Percentiles rank a stretch among this genome's conserved stretches.
phyloP scores from a whole-genome alignment of 1,140 invertebrate genomes.

The Drosophila mayri region DNA sequence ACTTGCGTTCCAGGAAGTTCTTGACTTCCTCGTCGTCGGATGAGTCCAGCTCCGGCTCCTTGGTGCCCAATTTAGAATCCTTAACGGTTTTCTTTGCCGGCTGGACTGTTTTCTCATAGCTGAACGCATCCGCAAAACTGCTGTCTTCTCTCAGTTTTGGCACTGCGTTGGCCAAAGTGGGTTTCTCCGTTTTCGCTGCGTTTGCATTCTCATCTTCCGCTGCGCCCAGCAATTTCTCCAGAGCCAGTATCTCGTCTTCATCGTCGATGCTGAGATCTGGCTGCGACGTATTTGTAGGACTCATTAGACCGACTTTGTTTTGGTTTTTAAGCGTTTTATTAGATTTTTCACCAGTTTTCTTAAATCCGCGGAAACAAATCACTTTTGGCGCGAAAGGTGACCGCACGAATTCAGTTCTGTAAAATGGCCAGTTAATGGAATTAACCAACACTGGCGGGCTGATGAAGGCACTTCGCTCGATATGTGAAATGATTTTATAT shows the following conservation, averaged over 20 bases:
- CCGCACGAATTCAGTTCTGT: neutral
- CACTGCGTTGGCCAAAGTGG: conserved; percentile 35
- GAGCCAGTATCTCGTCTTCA: conserved; percentile 69
- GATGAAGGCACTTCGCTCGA: no score
- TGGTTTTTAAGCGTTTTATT: neutral
- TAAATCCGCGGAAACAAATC: conserved; percentile 45
- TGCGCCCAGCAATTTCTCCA: conserved; percentile 68
- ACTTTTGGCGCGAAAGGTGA: conserved; percentile 58
- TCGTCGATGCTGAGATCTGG: conserved; percentile 67
- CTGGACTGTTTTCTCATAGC: conserved; percentile 60
- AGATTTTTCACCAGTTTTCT: conserved; percentile 5
- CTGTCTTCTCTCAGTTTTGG: conserved; percentile 72
- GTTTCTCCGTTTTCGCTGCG: conserved; percentile 32
- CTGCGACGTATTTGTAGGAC: conserved; percentile 49
- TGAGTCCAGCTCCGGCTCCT: conserved; percentile 86
- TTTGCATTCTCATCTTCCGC: conserved; percentile 55
- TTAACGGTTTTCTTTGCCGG: conserved; percentile 1
- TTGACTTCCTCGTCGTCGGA: conserved; percentile 93
- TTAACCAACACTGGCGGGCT: conserved; percentile 27
- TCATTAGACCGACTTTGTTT: conserved; percentile 27
- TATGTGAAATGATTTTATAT: neutral
- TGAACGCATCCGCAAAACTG: conserved; percentile 74
- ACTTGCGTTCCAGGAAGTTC: conserved; percentile 89
- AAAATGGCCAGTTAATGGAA: neutral
- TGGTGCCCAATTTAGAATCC: neutral